A percentile compares a stretch with the other conserved stretches of the same genome.
phyloP scores from a whole-genome alignment of 2,888 invertebrate genomes.

The Polymixis lichenea region DNA sequence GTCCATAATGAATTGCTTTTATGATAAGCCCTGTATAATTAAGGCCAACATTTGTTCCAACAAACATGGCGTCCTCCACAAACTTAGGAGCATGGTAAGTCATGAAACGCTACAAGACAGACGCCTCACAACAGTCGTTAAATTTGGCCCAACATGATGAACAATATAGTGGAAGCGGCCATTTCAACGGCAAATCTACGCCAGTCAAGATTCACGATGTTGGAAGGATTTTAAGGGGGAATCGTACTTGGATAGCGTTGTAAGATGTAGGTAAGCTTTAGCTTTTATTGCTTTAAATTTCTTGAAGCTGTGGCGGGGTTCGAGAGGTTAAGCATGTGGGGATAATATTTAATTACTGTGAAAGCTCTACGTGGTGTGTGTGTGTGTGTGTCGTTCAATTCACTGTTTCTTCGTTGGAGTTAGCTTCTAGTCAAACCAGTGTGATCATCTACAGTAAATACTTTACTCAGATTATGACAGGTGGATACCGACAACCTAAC shows the following conservation, averaged over 20 bases:
- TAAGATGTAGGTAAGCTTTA: constrained; percentile 69
- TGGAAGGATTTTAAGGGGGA: constrained; percentile 68
- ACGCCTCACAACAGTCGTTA: constrained; percentile 52
- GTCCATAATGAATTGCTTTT: constrained; percentile 6
- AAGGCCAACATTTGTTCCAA: constrained; percentile 26
- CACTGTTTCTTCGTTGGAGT: not conserved
- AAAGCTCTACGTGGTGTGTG: not conserved
- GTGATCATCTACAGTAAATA: not conserved
- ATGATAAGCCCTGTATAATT: constrained; percentile 29
- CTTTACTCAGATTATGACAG: not conserved
- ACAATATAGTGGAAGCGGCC: constrained; percentile 63
- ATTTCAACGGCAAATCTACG: constrained; percentile 57
- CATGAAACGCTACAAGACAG: constrained; percentile 52
- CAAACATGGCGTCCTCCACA: constrained; percentile 10
- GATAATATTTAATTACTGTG: constrained; percentile 41
- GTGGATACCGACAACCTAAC: not conserved
- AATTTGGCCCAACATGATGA: constrained; percentile 60
- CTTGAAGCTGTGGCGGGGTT: constrained; percentile 29
- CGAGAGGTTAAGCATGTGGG: constrained; percentile 12
- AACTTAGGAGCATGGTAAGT: constrained; percentile 15
- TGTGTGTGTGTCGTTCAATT: not conserved
- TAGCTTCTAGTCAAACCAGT: not conserved
- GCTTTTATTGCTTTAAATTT: constrained; percentile 70
- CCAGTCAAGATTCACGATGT: constrained; percentile 60
- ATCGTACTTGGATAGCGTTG: constrained; percentile 71